Base-by-base conservation (phyloP, 2,797 vertebrate species). In the Phyllotis vaccarum region DNA sequence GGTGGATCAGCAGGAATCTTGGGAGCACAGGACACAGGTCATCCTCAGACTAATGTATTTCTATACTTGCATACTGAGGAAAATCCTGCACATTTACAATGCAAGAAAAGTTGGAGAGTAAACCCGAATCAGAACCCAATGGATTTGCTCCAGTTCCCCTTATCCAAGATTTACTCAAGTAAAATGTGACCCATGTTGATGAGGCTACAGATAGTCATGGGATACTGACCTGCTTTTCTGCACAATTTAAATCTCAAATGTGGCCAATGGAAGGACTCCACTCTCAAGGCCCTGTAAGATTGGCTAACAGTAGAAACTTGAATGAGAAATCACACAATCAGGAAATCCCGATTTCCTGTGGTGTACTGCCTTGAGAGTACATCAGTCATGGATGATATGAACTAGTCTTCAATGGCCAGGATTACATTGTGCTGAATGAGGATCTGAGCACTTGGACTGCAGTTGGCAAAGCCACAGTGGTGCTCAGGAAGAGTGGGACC, bases 11-110 rank as follows among this genome's bases (percentile, higher is more conserved):
- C 46, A 37, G 0, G 21, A 60, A 6, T 93, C 31, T 14, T 75
- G 83, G 91, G 88, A 85, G 0, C 0, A 1, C 11, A 1, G 74
- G 16, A 0, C 4, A 1, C 1, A 37, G 24, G 3, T 6, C 21
- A 24, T 37, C 31, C 34, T 1, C 40, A 34, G 0, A 46, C 0
- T 11, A 58, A 22, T 19, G 24, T 19, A 56, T 1, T 3, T 21
- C 66, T 95, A 74, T 0, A 29, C 3, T 24, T 17, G 21, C 19
- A 6, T 0, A 0, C 2, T 66, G 34, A 58, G 9, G 1, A 0
- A 58, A 58, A 58, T 21, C 1, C 56, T 58, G 58, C 17, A 27
- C 37, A 5, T 58, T 19, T 83, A 90, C 43, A 89, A 94, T 70
- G 68, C 76, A 58, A 54, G 80, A 31, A 31, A 64, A 37, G 54